Evolutionary conservation across 2,797 vertebrate species (phyloP).

Genomic region (Propithecus deckenii): DNA sequence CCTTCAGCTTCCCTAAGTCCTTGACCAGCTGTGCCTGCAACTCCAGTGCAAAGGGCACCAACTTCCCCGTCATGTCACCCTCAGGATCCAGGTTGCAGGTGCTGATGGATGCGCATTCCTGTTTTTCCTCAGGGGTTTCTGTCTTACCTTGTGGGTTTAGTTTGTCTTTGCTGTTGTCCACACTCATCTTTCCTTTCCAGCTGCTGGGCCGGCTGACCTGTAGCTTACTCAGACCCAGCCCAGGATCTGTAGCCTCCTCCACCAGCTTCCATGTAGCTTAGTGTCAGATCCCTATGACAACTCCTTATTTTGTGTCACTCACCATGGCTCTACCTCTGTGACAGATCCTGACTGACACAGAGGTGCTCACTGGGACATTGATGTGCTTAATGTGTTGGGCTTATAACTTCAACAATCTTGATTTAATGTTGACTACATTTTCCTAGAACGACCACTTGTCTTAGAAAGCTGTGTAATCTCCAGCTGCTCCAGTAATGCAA

Average conservation of each 20-base stretch:
- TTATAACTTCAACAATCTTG: background rate
- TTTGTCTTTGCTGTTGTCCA: background rate
- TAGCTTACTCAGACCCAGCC: background rate
- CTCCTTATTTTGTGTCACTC: background rate
- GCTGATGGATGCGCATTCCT: background rate
- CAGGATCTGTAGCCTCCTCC: background rate
- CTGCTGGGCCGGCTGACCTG: background rate
- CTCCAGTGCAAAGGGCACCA: background rate
- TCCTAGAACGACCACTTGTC: background rate
- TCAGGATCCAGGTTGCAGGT: background rate
- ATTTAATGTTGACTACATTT: background rate
- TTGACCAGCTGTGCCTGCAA: background rate
- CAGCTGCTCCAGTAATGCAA: background rate
- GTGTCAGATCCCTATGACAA: background rate
- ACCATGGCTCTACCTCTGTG: background rate
- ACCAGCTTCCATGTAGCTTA: background rate
- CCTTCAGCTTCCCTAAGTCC: background rate
- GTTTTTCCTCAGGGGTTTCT: rapidly evolving
- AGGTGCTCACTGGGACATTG: background rate
- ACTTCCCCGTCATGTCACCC: rapidly evolving
- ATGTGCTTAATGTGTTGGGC: background rate
- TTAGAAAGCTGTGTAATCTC: background rate
- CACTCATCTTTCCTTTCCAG: background rate
- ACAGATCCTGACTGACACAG: background rate
- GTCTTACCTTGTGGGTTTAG: background rate